These are phyloP conservation scores for Chloroceryle inda DNA, from an alignment of 2,797 vertebrate genomes.

Conservation along the genomic window DNA sequence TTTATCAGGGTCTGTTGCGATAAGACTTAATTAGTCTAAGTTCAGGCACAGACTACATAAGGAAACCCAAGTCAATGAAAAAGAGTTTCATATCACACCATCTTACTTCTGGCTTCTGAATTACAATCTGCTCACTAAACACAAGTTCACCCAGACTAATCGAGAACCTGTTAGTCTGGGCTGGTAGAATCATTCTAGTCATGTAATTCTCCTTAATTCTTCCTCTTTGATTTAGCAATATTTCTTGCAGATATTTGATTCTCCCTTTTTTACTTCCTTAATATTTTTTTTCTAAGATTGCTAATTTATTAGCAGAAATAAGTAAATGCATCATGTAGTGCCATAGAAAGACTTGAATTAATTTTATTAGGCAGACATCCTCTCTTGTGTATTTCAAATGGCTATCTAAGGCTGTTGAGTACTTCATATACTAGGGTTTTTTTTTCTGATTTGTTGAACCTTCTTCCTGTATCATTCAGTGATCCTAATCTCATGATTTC, in stretches of 20 bases:
- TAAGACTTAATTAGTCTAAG: background rate
- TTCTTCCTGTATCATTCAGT: background rate
- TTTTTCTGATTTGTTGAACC: background rate
- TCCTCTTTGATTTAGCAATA: background rate
- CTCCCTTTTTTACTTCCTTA: background rate
- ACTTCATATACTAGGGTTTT: background rate
- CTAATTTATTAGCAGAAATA: background rate
- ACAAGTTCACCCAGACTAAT: background rate
- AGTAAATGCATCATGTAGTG: background rate
- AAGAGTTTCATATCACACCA: background rate
- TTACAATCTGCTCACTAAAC: background rate
- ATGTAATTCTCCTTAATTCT: background rate
- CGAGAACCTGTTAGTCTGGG: background rate
- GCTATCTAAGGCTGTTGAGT: background rate
- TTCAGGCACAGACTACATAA: background rate
- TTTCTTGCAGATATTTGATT: background rate
- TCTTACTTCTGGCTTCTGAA: background rate
- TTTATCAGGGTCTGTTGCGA: background rate
- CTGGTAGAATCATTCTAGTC: background rate
- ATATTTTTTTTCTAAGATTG: background rate
- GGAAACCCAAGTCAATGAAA: background rate
- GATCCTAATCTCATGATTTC: background rate
- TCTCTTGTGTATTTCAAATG: background rate
- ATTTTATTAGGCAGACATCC: background rate
- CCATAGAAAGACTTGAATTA: background rate